phyloP scores from a whole-genome alignment of 2,888 invertebrate species.

The Pachymerium ferrugineum region DNA sequence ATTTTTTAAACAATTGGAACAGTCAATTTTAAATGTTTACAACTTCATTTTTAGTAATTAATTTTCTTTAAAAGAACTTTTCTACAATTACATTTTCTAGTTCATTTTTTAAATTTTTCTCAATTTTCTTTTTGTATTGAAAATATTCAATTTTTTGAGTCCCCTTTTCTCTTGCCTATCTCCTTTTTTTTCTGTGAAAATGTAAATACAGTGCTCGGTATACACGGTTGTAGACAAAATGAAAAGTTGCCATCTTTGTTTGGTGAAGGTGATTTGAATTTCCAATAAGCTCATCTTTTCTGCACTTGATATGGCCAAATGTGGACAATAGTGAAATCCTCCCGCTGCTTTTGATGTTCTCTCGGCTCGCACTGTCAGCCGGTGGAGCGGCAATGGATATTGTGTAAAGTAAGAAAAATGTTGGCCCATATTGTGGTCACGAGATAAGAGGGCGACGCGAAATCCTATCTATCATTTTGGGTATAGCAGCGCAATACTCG shows the following conservation, averaged over 20 bases:
- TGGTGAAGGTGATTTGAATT: slow-evolving; percentile 15
- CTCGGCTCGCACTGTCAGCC: not conserved
- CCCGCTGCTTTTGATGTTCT: slow-evolving; percentile 9
- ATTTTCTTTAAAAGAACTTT: no score
- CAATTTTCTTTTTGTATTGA: no score
- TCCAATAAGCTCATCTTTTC: slow-evolving; percentile 19
- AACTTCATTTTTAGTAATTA: no score
- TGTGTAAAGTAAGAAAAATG: slow-evolving; percentile 16
- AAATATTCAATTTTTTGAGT: no score
- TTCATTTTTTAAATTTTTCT: no score
- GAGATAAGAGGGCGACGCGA: slow-evolving; percentile 7
- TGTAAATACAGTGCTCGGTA: not conserved
- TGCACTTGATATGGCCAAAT: slow-evolving; percentile 14
- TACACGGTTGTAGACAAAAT: slow-evolving; percentile 15
- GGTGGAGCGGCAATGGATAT: slow-evolving; percentile 9
- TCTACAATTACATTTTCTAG: no score
- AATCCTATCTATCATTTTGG: slow-evolving; percentile 19
- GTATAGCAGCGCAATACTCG: not conserved
- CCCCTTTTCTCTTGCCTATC: not conserved
- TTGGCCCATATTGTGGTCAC: slow-evolving; percentile 17
- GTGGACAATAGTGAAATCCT: slow-evolving; percentile 10
- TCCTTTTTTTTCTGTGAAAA: not conserved
- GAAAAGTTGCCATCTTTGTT: slow-evolving; percentile 17
- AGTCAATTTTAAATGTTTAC: not conserved
- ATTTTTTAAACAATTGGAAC: no score